Conservation (phyloP, 1,140 invertebrate species). For the Aphidius ervi region DNA sequence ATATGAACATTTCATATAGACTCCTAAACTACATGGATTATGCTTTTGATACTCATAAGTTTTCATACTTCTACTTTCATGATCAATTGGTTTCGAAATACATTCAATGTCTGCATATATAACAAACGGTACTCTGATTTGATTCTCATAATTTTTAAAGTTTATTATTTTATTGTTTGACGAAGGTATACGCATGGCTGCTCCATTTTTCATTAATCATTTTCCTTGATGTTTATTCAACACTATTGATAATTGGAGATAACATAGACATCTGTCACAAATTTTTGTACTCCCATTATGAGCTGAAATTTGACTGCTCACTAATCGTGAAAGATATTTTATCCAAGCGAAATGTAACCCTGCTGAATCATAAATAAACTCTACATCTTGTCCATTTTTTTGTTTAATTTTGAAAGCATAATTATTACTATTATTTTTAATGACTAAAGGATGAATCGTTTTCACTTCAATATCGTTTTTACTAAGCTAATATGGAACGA, state of each 20-base stretch:
- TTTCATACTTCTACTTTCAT: background rate
- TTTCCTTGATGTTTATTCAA: background rate
- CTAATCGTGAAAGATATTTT: constrained; percentile 11
- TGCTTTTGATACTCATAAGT: constrained; percentile 26
- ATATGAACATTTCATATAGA: constrained; percentile 38
- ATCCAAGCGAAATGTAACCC: constrained; percentile 6
- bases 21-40: constrained; percentile 36
- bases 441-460: no score
- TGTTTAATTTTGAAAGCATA: no score
- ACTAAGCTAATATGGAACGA: no score
- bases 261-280: constrained; percentile 16
- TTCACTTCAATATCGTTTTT: no score
- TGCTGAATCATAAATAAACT: no score
- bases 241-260: background rate
- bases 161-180: background rate
- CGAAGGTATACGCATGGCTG: background rate
- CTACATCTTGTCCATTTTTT: no score
- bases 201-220: background rate
- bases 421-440: no score
- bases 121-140: background rate
- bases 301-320: background rate
- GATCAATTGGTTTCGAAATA: background rate
- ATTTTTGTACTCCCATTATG: background rate
- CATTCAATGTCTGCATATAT: constrained; percentile 1
- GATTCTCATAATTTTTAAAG: background rate